These are phyloP conservation scores for Equus quagga DNA, from an alignment of 2,113 vertebrate species.

Conservation along the genomic window DNA sequence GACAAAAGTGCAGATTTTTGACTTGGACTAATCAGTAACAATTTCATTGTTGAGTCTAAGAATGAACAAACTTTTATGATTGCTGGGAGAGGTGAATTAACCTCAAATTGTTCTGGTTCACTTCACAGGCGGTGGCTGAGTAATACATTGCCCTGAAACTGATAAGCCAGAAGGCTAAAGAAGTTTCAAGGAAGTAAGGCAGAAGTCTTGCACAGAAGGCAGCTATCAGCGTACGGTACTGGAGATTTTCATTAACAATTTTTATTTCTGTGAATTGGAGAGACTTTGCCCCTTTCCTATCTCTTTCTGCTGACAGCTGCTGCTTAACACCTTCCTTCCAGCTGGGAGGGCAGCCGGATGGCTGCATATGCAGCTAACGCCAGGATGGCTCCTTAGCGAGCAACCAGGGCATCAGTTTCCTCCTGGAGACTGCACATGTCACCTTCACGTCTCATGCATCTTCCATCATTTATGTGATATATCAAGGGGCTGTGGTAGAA, in stretches of 20 bases:
- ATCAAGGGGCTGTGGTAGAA: conserved; percentile 50
- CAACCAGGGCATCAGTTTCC: not conserved
- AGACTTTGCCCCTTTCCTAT: conserved; percentile 16
- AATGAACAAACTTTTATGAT: conserved; percentile 74
- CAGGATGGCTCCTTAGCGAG: conserved; percentile 62
- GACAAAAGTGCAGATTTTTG: conserved; percentile 67
- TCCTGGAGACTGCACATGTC: conserved; percentile 59
- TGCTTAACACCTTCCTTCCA: conserved; percentile 77
- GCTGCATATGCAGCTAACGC: not conserved
- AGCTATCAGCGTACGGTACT: not conserved
- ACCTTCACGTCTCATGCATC: conserved; percentile 23
- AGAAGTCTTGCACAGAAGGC: conserved; percentile 60
- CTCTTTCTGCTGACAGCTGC: conserved; percentile 79
- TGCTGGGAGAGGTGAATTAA: conserved; percentile 75
- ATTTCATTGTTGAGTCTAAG: conserved; percentile 67
- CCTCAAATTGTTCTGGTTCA: conserved; percentile 65
- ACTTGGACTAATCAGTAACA: conserved; percentile 71
- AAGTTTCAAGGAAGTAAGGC: conserved; percentile 76
- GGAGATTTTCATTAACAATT: conserved; percentile 57
- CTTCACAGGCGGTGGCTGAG: conserved; percentile 38
- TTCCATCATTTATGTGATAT: conserved; percentile 62
- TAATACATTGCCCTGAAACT: conserved; percentile 57
- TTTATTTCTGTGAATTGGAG: conserved; percentile 69
- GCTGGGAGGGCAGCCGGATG: conserved; percentile 68
- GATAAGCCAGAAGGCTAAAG: conserved; percentile 70